Base-by-base conservation (phyloP, 1,140 invertebrate genomes). In the Heliothis subflexa region DNA sequence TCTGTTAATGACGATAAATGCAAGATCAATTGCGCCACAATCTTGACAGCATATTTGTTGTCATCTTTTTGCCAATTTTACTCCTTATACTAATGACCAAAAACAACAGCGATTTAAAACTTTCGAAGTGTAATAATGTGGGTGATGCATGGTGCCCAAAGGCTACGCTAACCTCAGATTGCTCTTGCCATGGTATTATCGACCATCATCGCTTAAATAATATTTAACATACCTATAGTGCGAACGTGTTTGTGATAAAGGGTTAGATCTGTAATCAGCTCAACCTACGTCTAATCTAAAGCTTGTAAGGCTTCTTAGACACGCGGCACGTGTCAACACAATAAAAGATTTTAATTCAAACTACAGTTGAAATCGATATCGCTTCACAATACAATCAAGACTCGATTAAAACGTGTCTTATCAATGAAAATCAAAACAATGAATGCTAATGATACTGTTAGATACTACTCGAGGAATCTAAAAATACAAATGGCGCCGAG, bases 271-370 rank as follows among this genome's bases (percentile, higher is more conserved):
- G 9, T 64, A 5, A 18, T 10, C 18, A 3, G 25, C 5, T 12
- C 1, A 1, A 40, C 14, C 14, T 55, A 55, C 16, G 52, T 5
- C 9, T 55, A 55, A 55, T 55, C 5, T 18, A 21, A 21, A 45
- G 13, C n/a, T 10, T 64, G n/a, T 64, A 62, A 16, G 61, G 61
- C 61, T 45, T 64, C n/a, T 18, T 18, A 40, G 45, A 28, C 33
- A 45, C 33, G n/a, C 16, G 25, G 7, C 33, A 16, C 10, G n/a
- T 64, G n/a, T 45, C 14, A 57, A 64, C n/a, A 16, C 61, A 16
- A 45, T 18, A 45, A 14, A 45, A 64, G 10, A 18, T 25, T 57
- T 57, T 21, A 57, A 21, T 57, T 57, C 1, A n/a, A n/a, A 12
- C 16, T 57, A 3, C 10, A 57, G 10, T 21, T 57, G 7, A 57